phyloP scores from a whole-genome alignment of 2,888 invertebrate genomes.

The Clanis bilineata region DNA sequence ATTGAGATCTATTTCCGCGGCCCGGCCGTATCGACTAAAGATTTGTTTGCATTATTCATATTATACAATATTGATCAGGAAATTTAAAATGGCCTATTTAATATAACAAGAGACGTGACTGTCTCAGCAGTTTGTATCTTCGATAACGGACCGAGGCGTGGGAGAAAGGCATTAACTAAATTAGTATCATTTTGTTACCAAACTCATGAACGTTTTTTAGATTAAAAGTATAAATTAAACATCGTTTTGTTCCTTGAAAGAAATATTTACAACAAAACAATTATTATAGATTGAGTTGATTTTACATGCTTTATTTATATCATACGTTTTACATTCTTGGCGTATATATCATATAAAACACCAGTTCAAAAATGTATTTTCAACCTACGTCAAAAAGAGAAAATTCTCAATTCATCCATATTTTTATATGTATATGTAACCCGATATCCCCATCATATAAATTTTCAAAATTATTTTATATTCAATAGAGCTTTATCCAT shows the following conservation, averaged over 20 bases:
- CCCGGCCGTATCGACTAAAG: slow-evolving; percentile 8
- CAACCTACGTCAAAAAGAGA: too few relatives aligned
- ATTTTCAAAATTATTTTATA: too few relatives aligned
- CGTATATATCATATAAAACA: too few relatives aligned
- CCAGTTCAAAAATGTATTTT: too few relatives aligned
- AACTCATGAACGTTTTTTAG: background rate
- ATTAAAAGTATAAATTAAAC: background rate
- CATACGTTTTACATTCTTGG: too few relatives aligned
- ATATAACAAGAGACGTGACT: slow-evolving; percentile 31
- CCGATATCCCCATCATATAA: too few relatives aligned
- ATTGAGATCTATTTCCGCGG: background rate
- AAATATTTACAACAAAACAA: too few relatives aligned
- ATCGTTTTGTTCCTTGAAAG: background rate
- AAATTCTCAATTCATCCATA: too few relatives aligned
- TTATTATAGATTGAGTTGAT: too few relatives aligned
- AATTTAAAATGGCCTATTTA: slow-evolving; percentile 17
- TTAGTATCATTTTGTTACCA: slow-evolving; percentile 3
- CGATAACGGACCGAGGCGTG: slow-evolving; percentile 23
- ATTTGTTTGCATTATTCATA: slow-evolving; percentile 22
- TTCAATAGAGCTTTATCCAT: too few relatives aligned
- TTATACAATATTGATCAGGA: slow-evolving; percentile 10
- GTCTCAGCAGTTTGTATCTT: slow-evolving; percentile 26
- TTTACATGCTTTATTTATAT: background rate
- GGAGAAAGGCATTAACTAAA: background rate
- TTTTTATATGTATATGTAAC: too few relatives aligned